A percentile compares a stretch with the other conserved stretches of the same genome.
phyloP scores from a whole-genome alignment of 2,113 vertebrate species.

The Delphinus delphis region DNA sequence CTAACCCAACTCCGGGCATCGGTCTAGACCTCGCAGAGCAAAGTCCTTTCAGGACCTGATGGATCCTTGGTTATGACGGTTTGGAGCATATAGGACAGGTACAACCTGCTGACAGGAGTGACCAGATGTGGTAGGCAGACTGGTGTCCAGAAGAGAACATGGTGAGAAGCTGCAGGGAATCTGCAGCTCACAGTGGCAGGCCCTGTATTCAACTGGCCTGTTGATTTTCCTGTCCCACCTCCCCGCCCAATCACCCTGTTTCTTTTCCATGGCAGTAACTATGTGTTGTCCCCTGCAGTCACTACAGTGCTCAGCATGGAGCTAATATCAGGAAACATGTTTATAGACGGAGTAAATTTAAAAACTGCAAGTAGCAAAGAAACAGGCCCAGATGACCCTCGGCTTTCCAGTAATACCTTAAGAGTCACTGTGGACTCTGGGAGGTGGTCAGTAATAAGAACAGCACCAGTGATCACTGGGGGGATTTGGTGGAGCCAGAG shows the following conservation, averaged over 20 bases:
- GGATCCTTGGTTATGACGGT: background rate
- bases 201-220: rapidly evolving
- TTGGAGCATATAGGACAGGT: background rate
- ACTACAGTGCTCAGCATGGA: background rate
- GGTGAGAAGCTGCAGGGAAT: background rate
- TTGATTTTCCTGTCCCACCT: background rate
- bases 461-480: rapidly evolving
- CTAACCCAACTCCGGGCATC: background rate
- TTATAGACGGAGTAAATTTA: background rate
- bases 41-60: background rate
- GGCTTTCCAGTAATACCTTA: background rate
- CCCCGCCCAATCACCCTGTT: background rate
- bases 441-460: background rate
- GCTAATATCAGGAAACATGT: background rate
- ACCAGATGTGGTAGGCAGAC: background rate
- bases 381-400: background rate
- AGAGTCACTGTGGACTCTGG: background rate
- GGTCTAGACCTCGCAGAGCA: background rate
- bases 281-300: background rate
- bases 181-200: background rate
- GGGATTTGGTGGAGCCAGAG: background rate
- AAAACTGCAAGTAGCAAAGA: background rate
- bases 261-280: background rate
- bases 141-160: background rate
- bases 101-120: background rate